Evolutionary conservation across 2,888 invertebrate genomes (phyloP), one percentile per base, ranked within the genome.

Genomic region (Salpingus planirostris): DNA sequence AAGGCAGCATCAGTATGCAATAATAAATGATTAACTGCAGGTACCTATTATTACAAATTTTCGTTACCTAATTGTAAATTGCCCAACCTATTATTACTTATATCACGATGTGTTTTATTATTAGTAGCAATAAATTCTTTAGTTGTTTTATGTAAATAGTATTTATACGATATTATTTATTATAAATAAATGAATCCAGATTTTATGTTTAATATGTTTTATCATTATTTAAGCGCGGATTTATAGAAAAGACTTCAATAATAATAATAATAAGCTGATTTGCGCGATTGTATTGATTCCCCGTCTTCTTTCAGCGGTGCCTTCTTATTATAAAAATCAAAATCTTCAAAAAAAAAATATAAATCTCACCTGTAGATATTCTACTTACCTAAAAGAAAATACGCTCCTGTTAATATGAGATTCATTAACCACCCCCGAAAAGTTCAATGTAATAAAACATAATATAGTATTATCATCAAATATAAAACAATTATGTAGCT

Each of bases 231-330:
- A 18, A 18, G 18, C 8, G 8, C 18, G 6, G 6, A 18, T 6
- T 18, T 18, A n/a, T n/a, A n/a, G n/a, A n/a, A n/a, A n/a, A n/a
- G n/a, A n/a, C n/a, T n/a, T n/a, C n/a, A n/a, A n/a, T n/a, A n/a
- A n/a, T n/a, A n/a, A n/a, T n/a, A n/a, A n/a, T n/a, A 15, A 15
- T 15, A 27, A 14, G 14, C 10, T 26, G 36, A 44, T 44, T 48
- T 47, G 40, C 40, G 56, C 55, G 52, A 54, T 52, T 48, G 46
- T 55, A 50, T 55, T 58, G 47, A 54, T 30, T 59, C 57, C 62
- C 61, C 57, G 62, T 64, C 64, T 65, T 64, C 63, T 64, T 64
- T 64, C 65, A 65, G 64, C 64, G 65, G 65, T 65, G 65, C 65
- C 65, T 65, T 65, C 65, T 63, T 61, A 60, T 62, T 55, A 58